These are phyloP conservation scores for Ploceus nigricollis DNA, from an alignment of 2,113 vertebrate species.

Conservation along the genomic window DNA sequence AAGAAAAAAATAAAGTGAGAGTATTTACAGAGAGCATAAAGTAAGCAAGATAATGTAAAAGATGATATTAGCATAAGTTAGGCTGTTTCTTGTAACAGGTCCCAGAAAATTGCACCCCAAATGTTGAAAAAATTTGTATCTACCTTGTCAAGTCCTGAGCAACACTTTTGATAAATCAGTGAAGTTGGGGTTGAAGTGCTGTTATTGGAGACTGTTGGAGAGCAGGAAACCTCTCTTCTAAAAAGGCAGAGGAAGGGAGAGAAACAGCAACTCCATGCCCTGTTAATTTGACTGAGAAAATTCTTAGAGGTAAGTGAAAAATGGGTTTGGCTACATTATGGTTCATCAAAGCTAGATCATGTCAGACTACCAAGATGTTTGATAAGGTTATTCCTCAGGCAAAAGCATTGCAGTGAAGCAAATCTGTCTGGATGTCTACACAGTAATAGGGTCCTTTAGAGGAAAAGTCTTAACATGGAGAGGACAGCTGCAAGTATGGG, in stretches of 20 bases:
- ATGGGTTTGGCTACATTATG: background rate
- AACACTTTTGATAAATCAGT: background rate
- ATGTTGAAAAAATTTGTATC: background rate
- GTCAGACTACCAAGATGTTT: background rate
- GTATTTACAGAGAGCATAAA: background rate
- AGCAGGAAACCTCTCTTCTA: background rate
- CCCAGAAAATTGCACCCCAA: background rate
- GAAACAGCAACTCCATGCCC: background rate
- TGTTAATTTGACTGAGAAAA: background rate
- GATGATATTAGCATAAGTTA: background rate
- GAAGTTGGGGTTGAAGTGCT: background rate
- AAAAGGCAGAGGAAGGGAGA: background rate
- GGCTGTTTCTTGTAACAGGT: background rate
- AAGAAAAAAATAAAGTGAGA: background rate
- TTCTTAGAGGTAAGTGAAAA: background rate
- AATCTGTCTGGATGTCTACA: background rate
- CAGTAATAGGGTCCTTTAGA: background rate
- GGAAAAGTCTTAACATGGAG: background rate
- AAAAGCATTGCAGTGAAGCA: background rate
- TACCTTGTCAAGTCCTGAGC: background rate
- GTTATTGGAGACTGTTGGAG: background rate
- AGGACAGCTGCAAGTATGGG: background rate
- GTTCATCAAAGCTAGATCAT: background rate
- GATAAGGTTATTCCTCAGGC: background rate
- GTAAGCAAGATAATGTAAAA: background rate